Evolutionary conservation across 2,113 vertebrate species (phyloP), one percentile per base, ranked within the genome.

Genomic region (Triplophysa dalaica): DNA sequence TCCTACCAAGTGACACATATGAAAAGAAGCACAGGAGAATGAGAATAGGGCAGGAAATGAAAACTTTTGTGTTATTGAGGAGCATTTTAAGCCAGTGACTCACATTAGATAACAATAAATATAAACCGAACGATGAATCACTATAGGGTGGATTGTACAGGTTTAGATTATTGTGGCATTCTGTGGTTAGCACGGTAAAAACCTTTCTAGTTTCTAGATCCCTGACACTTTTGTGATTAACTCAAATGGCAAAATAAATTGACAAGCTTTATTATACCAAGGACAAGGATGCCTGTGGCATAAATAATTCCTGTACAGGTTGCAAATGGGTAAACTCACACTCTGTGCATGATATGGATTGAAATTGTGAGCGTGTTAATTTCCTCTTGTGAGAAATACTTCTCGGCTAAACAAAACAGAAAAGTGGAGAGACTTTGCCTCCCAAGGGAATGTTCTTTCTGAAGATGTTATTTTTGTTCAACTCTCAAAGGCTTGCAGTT

Each of bases 381-480:
- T 77, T 80, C 45, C 65, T 81, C 60, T 45, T 21, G 67, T 68
- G 68, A 50, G 48, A 78, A 38, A 70, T 74, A 75, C 80, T 58
- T 63, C 48, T 73, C 64, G 26, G 72, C 77, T 62, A 26, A 72
- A 74, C 80, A 81, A 70, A 81, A 70, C 70, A 56, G 38, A 33
- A 26, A 75, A 64, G 26, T 4, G 5, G 29, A 65, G 21, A 63
- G 60, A 66, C 58, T 64, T 66, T 14, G 13, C 52, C 65, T 83
- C 84, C 77, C 79, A 77, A 69, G 78, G 77, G 79, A 79, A 65
- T 72, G 65, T 81, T 86, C 79, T 64, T 77, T 77, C 79, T 73
- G 79, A 83, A 83, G 75, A 81, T 83, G 76, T 83, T 85, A 85
- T 85, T 85, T 85, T 85, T 79, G 81, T 73, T 82, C 54, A 80